Conservation (phyloP, 2,888 invertebrate genomes). For the Mallateleia sp. region DNA sequence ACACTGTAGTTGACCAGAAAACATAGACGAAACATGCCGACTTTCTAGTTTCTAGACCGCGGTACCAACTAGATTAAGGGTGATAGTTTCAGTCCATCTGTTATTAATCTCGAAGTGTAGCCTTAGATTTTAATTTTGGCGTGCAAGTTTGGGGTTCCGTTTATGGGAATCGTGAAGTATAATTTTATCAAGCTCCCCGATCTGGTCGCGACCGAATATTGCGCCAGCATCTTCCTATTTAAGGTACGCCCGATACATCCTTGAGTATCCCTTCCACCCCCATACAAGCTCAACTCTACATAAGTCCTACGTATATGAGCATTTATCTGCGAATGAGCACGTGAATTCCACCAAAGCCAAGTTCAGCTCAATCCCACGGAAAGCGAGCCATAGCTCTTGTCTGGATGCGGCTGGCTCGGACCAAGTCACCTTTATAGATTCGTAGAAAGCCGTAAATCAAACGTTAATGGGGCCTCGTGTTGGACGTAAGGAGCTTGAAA, state of each 20-base stretch:
- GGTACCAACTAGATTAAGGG: neutral
- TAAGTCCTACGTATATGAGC: conserved; percentile 74
- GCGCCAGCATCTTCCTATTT: conserved; percentile 79
- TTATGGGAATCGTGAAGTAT: conserved; percentile 87
- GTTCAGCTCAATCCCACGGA: conserved; percentile 80
- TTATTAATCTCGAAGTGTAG: neutral
- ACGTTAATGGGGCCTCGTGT: too few species aligned
- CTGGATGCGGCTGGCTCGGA: too few species aligned
- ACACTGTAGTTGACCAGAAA: too few species aligned
- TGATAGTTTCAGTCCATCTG: neutral
- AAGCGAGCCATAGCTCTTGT: too few species aligned
- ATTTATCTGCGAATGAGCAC: conserved; percentile 75
- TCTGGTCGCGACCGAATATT: conserved; percentile 87
- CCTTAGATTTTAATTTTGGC: conserved; percentile 89
- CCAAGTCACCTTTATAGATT: too few species aligned
- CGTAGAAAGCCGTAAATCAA: too few species aligned
- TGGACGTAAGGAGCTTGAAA: too few species aligned
- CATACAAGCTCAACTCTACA: conserved; percentile 53
- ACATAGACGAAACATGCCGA: too few species aligned
- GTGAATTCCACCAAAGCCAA: conserved; percentile 72
- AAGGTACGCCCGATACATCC: conserved; percentile 71
- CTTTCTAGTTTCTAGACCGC: neutral
- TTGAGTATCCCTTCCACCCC: conserved; percentile 59
- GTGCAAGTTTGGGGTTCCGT: conserved; percentile 85
- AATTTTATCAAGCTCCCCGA: conserved; percentile 88